Conservation (phyloP, 1,140 invertebrate species). For the Uloborus diversus region DNA sequence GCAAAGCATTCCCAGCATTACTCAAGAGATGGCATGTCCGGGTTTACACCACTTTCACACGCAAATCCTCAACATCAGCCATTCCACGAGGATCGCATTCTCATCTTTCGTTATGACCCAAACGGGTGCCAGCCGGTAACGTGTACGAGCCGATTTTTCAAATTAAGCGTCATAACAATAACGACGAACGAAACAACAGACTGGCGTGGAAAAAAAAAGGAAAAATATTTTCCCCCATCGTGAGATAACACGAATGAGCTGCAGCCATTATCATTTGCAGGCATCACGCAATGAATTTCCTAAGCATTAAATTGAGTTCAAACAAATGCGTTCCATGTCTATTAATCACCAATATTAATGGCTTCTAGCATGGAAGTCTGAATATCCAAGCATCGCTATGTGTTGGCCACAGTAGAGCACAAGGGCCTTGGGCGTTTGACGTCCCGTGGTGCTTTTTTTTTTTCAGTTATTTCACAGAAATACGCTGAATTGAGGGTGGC, state of each 20-base stretch:
- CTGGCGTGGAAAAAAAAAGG: neutral
- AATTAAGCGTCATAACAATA: constrained; percentile 1
- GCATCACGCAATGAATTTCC: constrained; percentile 2
- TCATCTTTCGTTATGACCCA: neutral
- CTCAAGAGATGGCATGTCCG: too few relatives aligned
- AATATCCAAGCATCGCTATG: too few relatives aligned
- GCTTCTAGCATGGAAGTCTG: neutral
- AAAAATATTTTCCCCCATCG: neutral
- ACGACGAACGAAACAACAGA: neutral
- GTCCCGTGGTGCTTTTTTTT: too few relatives aligned
- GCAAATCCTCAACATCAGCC: neutral
- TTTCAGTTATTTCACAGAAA: too few relatives aligned
- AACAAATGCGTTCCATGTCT: neutral
- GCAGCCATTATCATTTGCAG: constrained; percentile 4
- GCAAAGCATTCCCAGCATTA: too few relatives aligned
- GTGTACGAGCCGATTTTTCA: neutral
- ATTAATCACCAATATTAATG: constrained; percentile 41
- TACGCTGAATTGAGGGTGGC: too few relatives aligned
- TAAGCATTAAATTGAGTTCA: constrained; percentile 16
- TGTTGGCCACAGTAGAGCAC: too few relatives aligned
- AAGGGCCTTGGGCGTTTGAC: too few relatives aligned
- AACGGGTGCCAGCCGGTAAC: neutral
- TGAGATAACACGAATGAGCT: neutral
- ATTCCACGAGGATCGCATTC: neutral
- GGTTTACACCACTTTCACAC: too few relatives aligned